phyloP scores from a whole-genome alignment of 2,888 invertebrate genomes.

The Pandemis corylana region DNA sequence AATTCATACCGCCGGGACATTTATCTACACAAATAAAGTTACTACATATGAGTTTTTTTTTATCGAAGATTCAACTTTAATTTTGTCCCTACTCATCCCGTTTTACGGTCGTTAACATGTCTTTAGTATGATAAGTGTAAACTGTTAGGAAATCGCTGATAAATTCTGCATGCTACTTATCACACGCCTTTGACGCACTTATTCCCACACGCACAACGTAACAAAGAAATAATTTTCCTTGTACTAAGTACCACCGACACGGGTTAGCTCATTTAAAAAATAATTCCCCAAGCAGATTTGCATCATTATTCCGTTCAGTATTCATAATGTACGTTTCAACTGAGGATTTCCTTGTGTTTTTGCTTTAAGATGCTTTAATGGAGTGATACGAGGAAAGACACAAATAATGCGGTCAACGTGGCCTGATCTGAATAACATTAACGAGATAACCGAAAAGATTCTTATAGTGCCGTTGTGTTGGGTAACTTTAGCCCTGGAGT shows the following conservation, averaged over 20 bases:
- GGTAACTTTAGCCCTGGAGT: too few relatives aligned
- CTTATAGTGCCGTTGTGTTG: too few relatives aligned
- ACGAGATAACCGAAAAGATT: not conserved
- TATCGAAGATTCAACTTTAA: too few relatives aligned
- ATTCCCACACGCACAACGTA: not conserved
- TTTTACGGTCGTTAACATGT: too few relatives aligned
- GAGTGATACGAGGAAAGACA: not conserved
- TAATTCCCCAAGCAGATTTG: constrained; percentile 5
- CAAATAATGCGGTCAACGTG: not conserved
- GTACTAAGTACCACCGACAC: not conserved
- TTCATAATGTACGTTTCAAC: not conserved
- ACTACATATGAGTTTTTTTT: too few relatives aligned
- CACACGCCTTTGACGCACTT: too few relatives aligned
- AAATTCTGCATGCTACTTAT: too few relatives aligned
- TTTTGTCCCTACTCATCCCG: too few relatives aligned
- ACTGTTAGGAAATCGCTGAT: too few relatives aligned
- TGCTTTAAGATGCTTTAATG: constrained; percentile 10
- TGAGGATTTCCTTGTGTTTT: constrained; percentile 12
- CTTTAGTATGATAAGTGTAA: too few relatives aligned
- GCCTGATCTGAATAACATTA: constrained; percentile 3
- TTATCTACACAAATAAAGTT: too few relatives aligned
- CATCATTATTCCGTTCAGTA: constrained; percentile 2
- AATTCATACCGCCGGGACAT: too few relatives aligned
- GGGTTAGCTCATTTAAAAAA: constrained; percentile 6
- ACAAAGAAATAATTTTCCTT: not conserved